A percentile compares a stretch with the other conserved stretches of the same genome.
Evolutionary conservation across 2,888 invertebrate genomes (phyloP).

Genomic region (Amorpha juglandis): DNA sequence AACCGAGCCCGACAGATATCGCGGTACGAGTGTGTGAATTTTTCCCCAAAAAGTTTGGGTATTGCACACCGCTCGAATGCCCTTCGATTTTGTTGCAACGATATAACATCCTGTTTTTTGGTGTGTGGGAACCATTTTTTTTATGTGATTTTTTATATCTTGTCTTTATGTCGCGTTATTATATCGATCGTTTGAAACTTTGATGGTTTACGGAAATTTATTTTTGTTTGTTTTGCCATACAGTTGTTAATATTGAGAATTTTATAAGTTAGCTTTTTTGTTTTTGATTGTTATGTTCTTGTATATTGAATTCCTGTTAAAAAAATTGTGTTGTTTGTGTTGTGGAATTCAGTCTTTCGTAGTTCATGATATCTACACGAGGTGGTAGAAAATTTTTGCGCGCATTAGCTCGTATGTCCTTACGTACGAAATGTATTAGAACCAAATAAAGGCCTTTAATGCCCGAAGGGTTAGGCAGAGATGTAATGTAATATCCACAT

Average conservation of each 20-base stretch:
- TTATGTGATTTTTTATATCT: conserved; percentile 3
- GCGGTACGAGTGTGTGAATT: conserved; percentile 19
- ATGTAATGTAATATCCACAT: no score
- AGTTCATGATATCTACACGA: no score
- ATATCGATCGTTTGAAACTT: not conserved
- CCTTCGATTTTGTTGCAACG: conserved; percentile 16
- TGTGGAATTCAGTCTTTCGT: no score
- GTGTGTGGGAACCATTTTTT: conserved; percentile 15
- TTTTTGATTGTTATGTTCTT: not conserved
- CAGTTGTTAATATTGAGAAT: not conserved
- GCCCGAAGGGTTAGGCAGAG: no score
- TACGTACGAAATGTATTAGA: not conserved
- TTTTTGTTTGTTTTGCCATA: not conserved
- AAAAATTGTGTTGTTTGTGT: no score
- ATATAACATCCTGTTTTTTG: conserved; percentile 26
- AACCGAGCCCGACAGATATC: not conserved
- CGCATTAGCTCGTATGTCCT: not conserved
- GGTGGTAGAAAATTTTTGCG: no score
- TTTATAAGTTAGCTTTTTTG: not conserved
- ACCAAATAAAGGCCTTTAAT: no score
- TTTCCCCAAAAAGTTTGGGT: conserved; percentile 9
- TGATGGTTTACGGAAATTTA: not conserved
- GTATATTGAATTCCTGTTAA: not conserved
- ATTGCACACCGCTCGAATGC: not conserved
- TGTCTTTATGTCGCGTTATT: not conserved